Percentiles rank a stretch among this genome's conserved stretches.
phyloP scores from a whole-genome alignment of 1,140 invertebrate species.

The Aleiodes sp. region DNA sequence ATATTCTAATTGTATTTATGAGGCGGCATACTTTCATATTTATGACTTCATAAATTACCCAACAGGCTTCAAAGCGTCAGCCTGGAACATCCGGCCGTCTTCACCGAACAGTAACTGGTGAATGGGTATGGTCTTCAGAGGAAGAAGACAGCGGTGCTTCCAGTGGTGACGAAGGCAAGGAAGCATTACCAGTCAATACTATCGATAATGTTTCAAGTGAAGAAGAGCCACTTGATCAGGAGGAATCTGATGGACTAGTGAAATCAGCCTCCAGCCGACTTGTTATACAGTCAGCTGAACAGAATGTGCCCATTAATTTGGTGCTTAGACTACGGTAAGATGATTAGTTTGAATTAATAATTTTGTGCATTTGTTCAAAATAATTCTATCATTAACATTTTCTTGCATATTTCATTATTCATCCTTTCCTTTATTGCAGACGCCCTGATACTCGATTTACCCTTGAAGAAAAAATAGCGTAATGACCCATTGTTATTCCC shows the following conservation, averaged over 20 bases:
- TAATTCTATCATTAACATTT: background rate
- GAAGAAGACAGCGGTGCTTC: slow-evolving; percentile 72
- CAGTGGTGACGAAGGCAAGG: slow-evolving; percentile 67
- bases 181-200: slow-evolving; percentile 60
- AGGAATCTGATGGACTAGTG: slow-evolving; percentile 54
- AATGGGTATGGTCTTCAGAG: slow-evolving; percentile 98
- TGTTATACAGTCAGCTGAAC: slow-evolving; percentile 47
- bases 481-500: slow-evolving; percentile 26
- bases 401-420: background rate
- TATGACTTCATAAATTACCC: too few species aligned
- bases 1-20: slow-evolving; percentile 36
- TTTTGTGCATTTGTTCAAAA: slow-evolving; percentile 13
- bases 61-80: slow-evolving; percentile 79
- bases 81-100: slow-evolving; percentile 91
- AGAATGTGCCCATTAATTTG: slow-evolving; percentile 74
- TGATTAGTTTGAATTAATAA: too few species aligned
- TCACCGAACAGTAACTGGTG: slow-evolving; percentile 94
- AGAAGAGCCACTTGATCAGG: slow-evolving; percentile 55
- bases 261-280: slow-evolving; percentile 51
- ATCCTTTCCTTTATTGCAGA: slow-evolving; percentile 38
- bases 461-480: slow-evolving; percentile 43
- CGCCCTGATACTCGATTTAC: slow-evolving; percentile 47
- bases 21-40: too few species aligned
- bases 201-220: slow-evolving; percentile 62
- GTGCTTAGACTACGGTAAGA: slow-evolving; percentile 81